Evolutionary conservation across 2,888 invertebrate genomes (phyloP).

Genomic region (Stenoptilia bipunctidactyla): DNA sequence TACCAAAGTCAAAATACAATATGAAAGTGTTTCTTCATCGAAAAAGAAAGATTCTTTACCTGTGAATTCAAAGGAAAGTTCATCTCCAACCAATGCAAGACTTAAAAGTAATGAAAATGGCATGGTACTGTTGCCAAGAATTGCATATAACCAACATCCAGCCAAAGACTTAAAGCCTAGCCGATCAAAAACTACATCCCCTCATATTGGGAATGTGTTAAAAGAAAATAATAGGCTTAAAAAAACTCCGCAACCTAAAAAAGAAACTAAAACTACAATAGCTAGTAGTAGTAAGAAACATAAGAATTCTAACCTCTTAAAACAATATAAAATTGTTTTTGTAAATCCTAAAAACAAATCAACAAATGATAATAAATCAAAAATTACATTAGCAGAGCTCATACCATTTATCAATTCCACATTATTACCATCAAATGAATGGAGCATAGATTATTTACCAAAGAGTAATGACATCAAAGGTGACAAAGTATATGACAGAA

Average conservation of each 20-base stretch:
- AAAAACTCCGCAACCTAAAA: constrained; percentile 19
- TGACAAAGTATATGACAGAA: constrained; percentile 63
- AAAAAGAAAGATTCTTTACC: constrained; percentile 25
- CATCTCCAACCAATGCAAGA: constrained; percentile 25
- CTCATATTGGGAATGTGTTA: constrained; percentile 33
- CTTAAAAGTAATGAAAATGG: constrained; percentile 61
- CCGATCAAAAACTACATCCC: constrained; percentile 18
- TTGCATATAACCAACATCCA: constrained; percentile 40
- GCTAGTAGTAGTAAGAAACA: constrained; percentile 16
- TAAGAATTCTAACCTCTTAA: constrained; percentile 22
- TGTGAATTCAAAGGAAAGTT: not conserved
- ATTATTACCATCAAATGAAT: constrained; percentile 51
- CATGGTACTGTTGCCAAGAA: constrained; percentile 46
- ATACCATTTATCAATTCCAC: constrained; percentile 38
- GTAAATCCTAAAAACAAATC: constrained; percentile 30
- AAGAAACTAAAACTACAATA: constrained; percentile 8
- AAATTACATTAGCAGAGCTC: constrained; percentile 37
- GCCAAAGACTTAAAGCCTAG: constrained; percentile 31
- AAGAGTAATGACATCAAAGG: constrained; percentile 49
- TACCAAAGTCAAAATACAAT: constrained; percentile 63
- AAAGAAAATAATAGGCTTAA: constrained; percentile 52
- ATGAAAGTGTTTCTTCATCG: constrained; percentile 42
- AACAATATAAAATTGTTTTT: constrained; percentile 52
- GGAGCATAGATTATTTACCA: constrained; percentile 59
- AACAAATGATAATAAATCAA: constrained; percentile 29